These are phyloP conservation scores for Carabus problematicus DNA, from an alignment of 2,888 invertebrate genomes.

Conservation along the genomic window DNA sequence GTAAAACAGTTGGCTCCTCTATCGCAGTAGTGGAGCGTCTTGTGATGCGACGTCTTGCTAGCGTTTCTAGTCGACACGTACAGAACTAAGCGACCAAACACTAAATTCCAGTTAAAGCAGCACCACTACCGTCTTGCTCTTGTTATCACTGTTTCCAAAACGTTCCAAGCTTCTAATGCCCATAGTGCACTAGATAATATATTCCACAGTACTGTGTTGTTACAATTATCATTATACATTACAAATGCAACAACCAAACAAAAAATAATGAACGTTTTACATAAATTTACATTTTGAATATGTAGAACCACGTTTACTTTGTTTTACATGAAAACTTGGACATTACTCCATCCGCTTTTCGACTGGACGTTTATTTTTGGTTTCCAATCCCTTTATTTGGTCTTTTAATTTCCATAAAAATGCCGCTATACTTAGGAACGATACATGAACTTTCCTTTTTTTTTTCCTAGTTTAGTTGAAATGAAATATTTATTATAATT, in stretches of 20 bases:
- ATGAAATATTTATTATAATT: constrained; percentile 24
- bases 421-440: constrained; percentile 8
- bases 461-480: constrained; percentile 12
- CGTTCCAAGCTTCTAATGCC: constrained; percentile 4
- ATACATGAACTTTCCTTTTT: constrained; percentile 15
- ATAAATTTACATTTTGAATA: constrained; percentile 58
- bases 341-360: constrained; percentile 8
- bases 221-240: constrained; percentile 41
- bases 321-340: constrained; percentile 28
- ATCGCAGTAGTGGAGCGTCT: neutral
- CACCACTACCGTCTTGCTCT: constrained; percentile 1
- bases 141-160: constrained; percentile 18
- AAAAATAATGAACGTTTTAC: constrained; percentile 57
- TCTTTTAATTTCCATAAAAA: constrained; percentile 35
- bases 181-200: constrained; percentile 6
- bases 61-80: neutral
- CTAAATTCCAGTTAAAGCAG: constrained; percentile 29
- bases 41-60: neutral
- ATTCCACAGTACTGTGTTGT: constrained; percentile 24
- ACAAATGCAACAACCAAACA: constrained; percentile 42
- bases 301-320: constrained; percentile 27
- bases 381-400: constrained; percentile 23
- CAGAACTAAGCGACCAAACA: constrained; percentile 19
- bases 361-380: constrained; percentile 10
- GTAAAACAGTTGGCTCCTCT: constrained; percentile 7